Percentiles rank a stretch among this genome's conserved stretches.
Evolutionary conservation across 2,113 vertebrate species (phyloP).

Genomic region (Hymenochirus boettgeri): DNA sequence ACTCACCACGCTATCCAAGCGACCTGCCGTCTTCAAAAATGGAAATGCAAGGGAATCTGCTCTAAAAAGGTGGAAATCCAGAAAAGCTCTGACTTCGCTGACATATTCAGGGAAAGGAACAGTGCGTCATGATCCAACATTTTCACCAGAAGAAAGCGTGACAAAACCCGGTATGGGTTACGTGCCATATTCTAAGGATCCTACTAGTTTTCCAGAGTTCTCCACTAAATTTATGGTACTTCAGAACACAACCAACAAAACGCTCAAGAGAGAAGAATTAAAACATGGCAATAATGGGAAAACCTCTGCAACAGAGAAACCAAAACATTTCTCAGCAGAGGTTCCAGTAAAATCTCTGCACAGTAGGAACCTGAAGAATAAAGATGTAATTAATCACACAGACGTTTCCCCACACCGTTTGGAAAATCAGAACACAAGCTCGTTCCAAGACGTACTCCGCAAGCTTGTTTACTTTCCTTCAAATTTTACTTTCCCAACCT

Average conservation of each 20-base stretch:
- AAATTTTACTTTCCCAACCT: neutral
- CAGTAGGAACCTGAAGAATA: neutral
- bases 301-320: neutral
- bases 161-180: neutral
- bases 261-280: neutral
- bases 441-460: neutral
- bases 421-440: neutral
- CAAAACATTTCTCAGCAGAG: neutral
- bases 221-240: neutral
- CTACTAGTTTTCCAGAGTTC: neutral
- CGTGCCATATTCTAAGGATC: neutral
- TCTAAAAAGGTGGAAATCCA: neutral
- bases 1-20: neutral
- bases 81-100: neutral
- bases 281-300: neutral
- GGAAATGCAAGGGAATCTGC: neutral
- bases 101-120: slow-evolving; percentile 1
- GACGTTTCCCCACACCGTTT: neutral
- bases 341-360: neutral
- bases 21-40: slow-evolving; percentile 8
- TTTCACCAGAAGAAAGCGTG: neutral
- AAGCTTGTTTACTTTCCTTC: neutral
- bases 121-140: neutral
- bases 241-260: neutral
- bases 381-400: neutral